Evolutionary conservation across 1,140 invertebrate genomes (phyloP), one percentile per base, ranked within the genome.

Genomic region (Tetragnatha versicolor): DNA sequence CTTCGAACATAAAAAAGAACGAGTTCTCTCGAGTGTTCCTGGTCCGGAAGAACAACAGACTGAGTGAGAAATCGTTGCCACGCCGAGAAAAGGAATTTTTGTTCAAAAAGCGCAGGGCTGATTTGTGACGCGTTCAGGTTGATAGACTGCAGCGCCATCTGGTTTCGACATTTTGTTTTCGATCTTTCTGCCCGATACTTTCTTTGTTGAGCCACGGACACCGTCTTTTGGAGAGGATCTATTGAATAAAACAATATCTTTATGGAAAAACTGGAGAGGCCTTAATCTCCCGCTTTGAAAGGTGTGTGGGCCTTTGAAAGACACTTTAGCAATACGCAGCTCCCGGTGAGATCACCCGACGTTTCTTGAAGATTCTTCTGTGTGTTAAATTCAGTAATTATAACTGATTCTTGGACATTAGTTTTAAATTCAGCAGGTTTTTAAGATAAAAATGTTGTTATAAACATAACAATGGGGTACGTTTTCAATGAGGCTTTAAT

Each of bases 1-100:
- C 27, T 47, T 47, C 29, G 22, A 47, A 53, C 3, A 63, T 35
- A 42, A 49, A 75, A 63, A 25, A 49, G 29, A 35, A 49, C 3
- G 31, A 51, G 25, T n/a, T 14, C 45, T 31, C n/a, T 47, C 55
- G 31, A 45, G 47, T 60, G 61, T 42, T 73, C 37, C 47, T 25
- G 35, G 22, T 22, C 25, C 31, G 45, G 37, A 31, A 73, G 55
- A 73, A 73, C 70, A 73, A 73, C 58, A 61, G 70, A 73, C 35
- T 58, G 63, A 49, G 42, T 75, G 58, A 75, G 58, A 75, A 75
- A 75, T 63, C 55, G 72, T 75, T 75, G 72, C 72, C 58, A 63
- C 37, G 72, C 55, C 33, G 37, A 42, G 58, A 63, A 53, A 75
- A 63, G 58, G 47, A 75, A 75, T 63, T 75, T 75, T 42, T 47